Evolutionary conservation across 2,113 vertebrate species (phyloP).

Genomic region (Ictidomys tridecemlineatus): DNA sequence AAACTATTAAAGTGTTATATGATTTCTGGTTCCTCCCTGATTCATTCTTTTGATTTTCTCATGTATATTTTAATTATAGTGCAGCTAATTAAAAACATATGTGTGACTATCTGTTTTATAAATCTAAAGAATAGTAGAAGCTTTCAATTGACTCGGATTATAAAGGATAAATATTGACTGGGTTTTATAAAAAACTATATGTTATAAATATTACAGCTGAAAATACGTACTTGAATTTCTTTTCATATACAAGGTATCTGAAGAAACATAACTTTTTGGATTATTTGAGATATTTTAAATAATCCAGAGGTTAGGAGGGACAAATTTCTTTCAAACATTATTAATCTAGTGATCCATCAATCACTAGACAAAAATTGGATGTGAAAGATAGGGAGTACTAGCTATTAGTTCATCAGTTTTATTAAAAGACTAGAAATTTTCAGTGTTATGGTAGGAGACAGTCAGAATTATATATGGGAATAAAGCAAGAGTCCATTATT

Average conservation of each 20-base stretch:
- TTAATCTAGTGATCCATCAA: background rate
- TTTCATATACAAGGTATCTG: background rate
- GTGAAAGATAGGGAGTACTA: background rate
- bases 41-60: background rate
- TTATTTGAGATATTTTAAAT: background rate
- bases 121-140: background rate
- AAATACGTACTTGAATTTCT: background rate
- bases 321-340: background rate
- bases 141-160: background rate
- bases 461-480: background rate
- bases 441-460: background rate
- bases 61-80: background rate
- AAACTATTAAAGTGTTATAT: background rate
- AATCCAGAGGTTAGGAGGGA: background rate
- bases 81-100: background rate
- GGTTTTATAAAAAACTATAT: background rate
- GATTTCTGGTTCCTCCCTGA: background rate
- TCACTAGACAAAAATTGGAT: background rate
- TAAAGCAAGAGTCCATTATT: background rate
- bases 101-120: background rate
- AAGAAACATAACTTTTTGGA: background rate
- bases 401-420: background rate
- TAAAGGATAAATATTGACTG: background rate
- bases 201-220: background rate
- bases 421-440: background rate